Percentiles rank a stretch among this genome's conserved stretches.
phyloP scores from a whole-genome alignment of 2,797 vertebrate genomes.

The Poeciliopsis presidionis region DNA sequence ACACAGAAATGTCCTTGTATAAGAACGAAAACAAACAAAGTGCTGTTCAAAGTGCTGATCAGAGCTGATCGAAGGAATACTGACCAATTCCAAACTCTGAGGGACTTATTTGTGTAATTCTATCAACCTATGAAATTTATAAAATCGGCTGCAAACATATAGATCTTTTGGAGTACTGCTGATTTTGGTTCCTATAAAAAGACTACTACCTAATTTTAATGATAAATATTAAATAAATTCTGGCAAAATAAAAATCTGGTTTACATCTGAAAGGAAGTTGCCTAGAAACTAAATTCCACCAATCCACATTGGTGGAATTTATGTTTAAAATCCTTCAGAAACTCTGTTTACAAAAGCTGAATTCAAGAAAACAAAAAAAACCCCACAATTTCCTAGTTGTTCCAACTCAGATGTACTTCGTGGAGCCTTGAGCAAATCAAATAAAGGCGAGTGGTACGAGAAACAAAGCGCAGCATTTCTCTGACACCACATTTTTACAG shows the following conservation, averaged over 20 bases:
- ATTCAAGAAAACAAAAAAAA: not conserved
- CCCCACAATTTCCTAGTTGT: not conserved
- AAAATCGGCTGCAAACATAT: conserved; percentile 24
- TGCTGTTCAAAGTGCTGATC: not conserved
- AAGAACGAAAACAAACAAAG: not conserved
- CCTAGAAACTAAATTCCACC: not conserved
- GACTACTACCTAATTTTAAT: not conserved
- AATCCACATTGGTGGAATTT: not conserved
- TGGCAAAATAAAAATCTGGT: not conserved
- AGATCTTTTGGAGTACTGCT: not conserved
- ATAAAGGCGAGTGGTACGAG: conserved; percentile 31
- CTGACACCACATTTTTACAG: conserved; percentile 31
- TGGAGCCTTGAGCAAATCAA: not conserved
- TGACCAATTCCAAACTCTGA: not conserved
- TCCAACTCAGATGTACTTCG: not conserved
- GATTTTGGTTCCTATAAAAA: not conserved
- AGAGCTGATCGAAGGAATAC: not conserved
- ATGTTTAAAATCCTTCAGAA: not conserved
- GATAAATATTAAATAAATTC: not conserved
- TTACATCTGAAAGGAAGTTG: not conserved
- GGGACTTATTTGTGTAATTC: not conserved
- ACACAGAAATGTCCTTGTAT: not conserved
- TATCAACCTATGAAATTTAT: conserved; percentile 1
- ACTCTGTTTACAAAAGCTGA: not conserved
- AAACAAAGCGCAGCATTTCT: conserved; percentile 27